phyloP scores from a whole-genome alignment of 1,140 invertebrate genomes.

The Ladona fulva region DNA sequence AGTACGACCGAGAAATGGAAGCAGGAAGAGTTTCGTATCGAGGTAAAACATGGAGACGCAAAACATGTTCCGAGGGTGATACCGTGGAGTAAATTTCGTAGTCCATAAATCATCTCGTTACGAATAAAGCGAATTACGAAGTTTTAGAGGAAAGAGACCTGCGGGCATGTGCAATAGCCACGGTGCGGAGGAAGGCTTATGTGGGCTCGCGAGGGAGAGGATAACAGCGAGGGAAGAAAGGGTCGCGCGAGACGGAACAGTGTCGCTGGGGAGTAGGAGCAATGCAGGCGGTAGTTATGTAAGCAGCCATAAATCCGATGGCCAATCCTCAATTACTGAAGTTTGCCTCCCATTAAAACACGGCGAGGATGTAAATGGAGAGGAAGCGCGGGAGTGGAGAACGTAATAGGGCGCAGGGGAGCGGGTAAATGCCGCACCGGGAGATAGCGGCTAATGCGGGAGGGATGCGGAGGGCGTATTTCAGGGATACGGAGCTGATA shows the following conservation, averaged over 20 bases:
- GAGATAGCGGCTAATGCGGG: neutral
- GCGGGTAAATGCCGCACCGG: neutral
- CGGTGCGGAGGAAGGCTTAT: too few species aligned
- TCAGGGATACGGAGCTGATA: neutral
- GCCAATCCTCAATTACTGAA: slow-evolving; percentile 4
- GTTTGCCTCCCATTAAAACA: neutral
- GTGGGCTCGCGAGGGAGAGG: neutral
- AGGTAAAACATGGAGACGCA: too few species aligned
- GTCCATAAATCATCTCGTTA: too few species aligned
- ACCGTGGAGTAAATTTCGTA: too few species aligned
- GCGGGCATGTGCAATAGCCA: too few species aligned
- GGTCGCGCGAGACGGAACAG: neutral
- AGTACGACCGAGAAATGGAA: too few species aligned
- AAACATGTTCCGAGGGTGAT: too few species aligned
- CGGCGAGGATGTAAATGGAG: slow-evolving; percentile 7
- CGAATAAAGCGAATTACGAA: too few species aligned
- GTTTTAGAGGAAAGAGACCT: too few species aligned
- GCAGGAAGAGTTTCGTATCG: too few species aligned
- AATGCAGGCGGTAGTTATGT: neutral
- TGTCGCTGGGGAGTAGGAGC: neutral
- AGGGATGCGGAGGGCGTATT: neutral
- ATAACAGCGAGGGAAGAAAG: neutral
- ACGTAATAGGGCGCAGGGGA: neutral
- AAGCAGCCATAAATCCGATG: neutral
- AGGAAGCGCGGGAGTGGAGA: neutral